phyloP scores from a whole-genome alignment of 2,113 vertebrate genomes.

The Varanus komodoensis region DNA sequence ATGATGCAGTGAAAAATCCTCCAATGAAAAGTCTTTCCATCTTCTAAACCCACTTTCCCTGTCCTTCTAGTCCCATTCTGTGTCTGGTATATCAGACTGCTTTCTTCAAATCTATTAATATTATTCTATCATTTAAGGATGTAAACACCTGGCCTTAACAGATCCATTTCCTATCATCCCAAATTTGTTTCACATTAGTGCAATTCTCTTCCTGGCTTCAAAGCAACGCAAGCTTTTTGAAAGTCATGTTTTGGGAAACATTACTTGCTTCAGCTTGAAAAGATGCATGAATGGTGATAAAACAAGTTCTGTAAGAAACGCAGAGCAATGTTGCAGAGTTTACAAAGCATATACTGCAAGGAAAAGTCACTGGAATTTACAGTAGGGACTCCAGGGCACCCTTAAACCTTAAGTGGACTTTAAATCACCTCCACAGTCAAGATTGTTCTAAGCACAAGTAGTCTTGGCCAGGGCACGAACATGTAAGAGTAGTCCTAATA shows the following conservation, averaged over 20 bases:
- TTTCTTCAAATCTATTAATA: not conserved
- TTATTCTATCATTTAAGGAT: not conserved
- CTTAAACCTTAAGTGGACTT: not conserved
- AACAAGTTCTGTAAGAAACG: conserved; percentile 4
- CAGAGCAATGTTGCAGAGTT: conserved; percentile 19
- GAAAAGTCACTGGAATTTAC: conserved; percentile 10
- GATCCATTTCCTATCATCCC: not conserved
- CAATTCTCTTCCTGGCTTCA: not conserved
- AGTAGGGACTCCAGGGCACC: conserved; percentile 4
- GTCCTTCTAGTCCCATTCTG: not conserved
- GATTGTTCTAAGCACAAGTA: not conserved
- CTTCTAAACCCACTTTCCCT: not conserved
- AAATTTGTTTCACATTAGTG: not conserved
- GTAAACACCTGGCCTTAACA: not conserved
- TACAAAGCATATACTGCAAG: conserved; percentile 10
- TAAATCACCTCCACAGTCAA: conserved; percentile 1
- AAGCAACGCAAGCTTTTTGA: not conserved
- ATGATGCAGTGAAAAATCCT: not conserved
- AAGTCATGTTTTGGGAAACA: not conserved
- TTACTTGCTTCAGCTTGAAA: not conserved
- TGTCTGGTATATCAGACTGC: not conserved
- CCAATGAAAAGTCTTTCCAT: not conserved
- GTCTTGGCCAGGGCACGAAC: not conserved
- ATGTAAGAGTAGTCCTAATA: not conserved
- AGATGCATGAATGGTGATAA: conserved; percentile 18